A percentile compares a stretch with the other conserved stretches of the same genome.
These are phyloP conservation scores for Sminthurinus signatus DNA, from an alignment of 1,140 invertebrate species.

Conservation along the genomic window DNA sequence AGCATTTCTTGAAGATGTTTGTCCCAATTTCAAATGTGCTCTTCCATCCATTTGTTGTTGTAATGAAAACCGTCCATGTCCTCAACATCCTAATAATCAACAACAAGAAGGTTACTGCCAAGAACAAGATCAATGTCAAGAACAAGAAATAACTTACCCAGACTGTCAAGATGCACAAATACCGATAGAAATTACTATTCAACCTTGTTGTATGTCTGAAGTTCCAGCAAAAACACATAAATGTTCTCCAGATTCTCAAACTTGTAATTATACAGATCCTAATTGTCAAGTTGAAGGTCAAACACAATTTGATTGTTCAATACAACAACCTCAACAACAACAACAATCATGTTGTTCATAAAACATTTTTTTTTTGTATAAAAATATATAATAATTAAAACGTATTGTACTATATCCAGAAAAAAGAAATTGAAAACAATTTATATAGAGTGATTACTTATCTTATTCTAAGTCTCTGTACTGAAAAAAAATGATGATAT, in stretches of 20 bases:
- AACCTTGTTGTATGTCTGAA: slow-evolving; percentile 28
- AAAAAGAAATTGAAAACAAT: no score
- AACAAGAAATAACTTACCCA: slow-evolving; percentile 8
- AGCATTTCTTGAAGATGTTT: slow-evolving; percentile 37
- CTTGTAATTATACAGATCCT: slow-evolving; percentile 16
- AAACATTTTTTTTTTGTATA: background rate
- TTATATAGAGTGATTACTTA: no score
- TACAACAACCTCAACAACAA: background rate
- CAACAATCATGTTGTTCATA: background rate
- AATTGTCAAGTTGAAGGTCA: slow-evolving; percentile 1
- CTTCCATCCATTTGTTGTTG: slow-evolving; percentile 33
- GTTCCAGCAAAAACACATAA: slow-evolving; percentile 29
- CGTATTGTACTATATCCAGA: no score
- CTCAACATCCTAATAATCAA: slow-evolving; percentile 21
- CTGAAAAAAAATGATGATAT: no score
- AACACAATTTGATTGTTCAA: slow-evolving; percentile 10
- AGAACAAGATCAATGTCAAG: background rate
- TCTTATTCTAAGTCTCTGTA: no score
- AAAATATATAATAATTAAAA: no score
- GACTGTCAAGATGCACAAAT: slow-evolving; percentile 23
- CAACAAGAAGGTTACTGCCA: slow-evolving; percentile 10
- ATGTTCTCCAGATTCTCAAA: slow-evolving; percentile 30
- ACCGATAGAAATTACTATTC: slow-evolving; percentile 27
- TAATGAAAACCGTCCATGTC: slow-evolving; percentile 19
- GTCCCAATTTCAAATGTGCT: slow-evolving; percentile 36